phyloP scores from a whole-genome alignment of 2,888 invertebrate species.

The Cremastinae sp. region DNA sequence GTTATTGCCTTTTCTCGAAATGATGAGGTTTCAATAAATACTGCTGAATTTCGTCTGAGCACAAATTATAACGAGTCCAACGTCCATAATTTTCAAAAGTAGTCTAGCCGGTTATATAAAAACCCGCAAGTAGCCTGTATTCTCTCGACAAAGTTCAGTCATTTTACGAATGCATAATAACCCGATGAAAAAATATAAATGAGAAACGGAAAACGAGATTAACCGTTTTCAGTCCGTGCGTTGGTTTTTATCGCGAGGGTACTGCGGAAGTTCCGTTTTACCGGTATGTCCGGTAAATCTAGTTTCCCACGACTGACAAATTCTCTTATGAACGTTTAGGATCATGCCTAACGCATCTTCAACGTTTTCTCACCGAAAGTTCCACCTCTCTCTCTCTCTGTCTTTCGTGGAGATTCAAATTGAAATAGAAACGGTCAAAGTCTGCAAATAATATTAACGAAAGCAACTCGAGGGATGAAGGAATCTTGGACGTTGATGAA shows the following conservation, averaged over 20 bases:
- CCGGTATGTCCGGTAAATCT: constrained; percentile 74
- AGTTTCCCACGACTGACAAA: constrained; percentile 70
- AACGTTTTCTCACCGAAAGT: constrained; percentile 25
- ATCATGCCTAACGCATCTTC: constrained; percentile 41
- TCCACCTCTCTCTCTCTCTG: no score
- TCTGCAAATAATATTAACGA: no score
- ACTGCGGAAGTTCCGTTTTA: constrained; percentile 65
- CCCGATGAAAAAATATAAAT: not conserved
- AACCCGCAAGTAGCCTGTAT: not conserved
- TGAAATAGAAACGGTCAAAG: constrained; percentile 1
- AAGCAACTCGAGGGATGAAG: no score
- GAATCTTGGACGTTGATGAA: no score
- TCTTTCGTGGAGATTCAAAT: not conserved
- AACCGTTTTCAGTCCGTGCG: constrained; percentile 57
- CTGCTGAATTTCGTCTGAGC: no score
- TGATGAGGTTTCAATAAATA: no score
- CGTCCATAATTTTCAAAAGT: not conserved
- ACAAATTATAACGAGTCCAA: not conserved
- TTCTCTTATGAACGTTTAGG: constrained; percentile 56
- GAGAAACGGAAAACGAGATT: constrained; percentile 4
- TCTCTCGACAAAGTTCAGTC: not conserved
- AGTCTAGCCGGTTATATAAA: constrained; percentile 11
- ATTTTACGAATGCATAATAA: constrained; percentile 31
- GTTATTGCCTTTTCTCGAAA: no score
- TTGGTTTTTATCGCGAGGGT: constrained; percentile 60